Conservation (phyloP, 2,113 vertebrate genomes). For the Ochotona princeps region DNA sequence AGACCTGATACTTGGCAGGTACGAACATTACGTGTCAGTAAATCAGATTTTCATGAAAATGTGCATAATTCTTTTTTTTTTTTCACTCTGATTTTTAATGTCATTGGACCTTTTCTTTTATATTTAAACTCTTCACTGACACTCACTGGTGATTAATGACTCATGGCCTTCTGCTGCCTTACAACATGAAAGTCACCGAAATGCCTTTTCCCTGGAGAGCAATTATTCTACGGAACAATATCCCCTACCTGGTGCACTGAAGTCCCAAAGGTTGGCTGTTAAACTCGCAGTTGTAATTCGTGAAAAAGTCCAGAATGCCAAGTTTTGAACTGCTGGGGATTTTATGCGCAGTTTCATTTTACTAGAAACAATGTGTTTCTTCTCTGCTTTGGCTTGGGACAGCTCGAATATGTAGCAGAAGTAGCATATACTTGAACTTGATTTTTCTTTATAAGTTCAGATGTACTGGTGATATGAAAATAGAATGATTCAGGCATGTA, state of each 20-base stretch:
- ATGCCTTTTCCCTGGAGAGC: constrained; percentile 74
- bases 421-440: constrained; percentile 44
- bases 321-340: constrained; percentile 71
- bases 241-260: constrained; percentile 65
- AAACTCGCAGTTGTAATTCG: constrained; percentile 71
- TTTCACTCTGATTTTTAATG: constrained; percentile 57
- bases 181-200: constrained; percentile 81
- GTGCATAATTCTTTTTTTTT: constrained; percentile 45
- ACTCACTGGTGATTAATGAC: constrained; percentile 79
- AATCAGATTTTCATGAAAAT: constrained; percentile 49
- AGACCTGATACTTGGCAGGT: constrained; percentile 11
- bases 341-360: constrained; percentile 77
- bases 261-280: constrained; percentile 70
- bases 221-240: constrained; percentile 74
- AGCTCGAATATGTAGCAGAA: constrained; percentile 49
- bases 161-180: constrained; percentile 71
- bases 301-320: constrained; percentile 80
- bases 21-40: constrained; percentile 40
- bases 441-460: constrained; percentile 45
- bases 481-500: not conserved
- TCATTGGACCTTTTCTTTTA: constrained; percentile 59
- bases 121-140: constrained; percentile 76
- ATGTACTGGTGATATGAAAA: not conserved
- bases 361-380: constrained; percentile 67
- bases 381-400: constrained; percentile 53